These are phyloP conservation scores for Antheraea assamensis DNA, from an alignment of 2,888 invertebrate genomes.

Conservation along the genomic window DNA sequence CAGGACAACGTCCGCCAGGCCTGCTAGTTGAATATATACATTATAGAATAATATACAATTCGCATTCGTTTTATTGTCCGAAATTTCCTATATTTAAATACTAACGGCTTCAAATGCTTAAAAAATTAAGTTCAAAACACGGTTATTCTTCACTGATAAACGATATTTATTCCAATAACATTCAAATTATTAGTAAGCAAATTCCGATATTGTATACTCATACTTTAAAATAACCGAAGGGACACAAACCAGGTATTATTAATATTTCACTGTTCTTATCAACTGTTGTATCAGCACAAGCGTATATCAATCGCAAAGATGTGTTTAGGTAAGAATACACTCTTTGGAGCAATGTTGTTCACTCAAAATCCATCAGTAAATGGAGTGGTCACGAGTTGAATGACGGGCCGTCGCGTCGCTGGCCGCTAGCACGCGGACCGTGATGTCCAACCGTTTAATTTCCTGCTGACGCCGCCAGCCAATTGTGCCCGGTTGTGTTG, in stretches of 20 bases:
- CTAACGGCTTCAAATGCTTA: no score
- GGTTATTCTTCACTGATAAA: no score
- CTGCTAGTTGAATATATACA: no score
- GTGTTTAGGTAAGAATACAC: neutral
- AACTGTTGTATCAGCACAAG: neutral
- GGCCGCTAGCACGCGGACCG: slow-evolving; percentile 39
- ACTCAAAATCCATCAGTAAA: slow-evolving; percentile 53
- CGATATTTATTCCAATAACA: no score
- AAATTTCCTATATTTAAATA: no score
- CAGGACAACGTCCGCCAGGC: no score
- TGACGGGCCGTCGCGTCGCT: slow-evolving; percentile 60
- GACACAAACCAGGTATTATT: neutral
- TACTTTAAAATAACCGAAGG: no score
- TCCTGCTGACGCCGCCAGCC: slow-evolving; percentile 69
- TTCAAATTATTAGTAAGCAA: no score
- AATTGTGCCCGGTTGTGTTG: slow-evolving; percentile 50
- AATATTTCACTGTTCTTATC: neutral
- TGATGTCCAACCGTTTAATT: slow-evolving; percentile 70
- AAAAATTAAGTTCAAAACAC: no score
- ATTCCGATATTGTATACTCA: no score
- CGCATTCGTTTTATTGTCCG: no score
- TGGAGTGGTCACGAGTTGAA: slow-evolving; percentile 51
- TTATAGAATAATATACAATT: no score
- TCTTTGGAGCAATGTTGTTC: slow-evolving; percentile 28
- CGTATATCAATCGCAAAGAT: neutral